phyloP scores from a whole-genome alignment of 2,113 vertebrate genomes.

The Anoura caudifer region DNA sequence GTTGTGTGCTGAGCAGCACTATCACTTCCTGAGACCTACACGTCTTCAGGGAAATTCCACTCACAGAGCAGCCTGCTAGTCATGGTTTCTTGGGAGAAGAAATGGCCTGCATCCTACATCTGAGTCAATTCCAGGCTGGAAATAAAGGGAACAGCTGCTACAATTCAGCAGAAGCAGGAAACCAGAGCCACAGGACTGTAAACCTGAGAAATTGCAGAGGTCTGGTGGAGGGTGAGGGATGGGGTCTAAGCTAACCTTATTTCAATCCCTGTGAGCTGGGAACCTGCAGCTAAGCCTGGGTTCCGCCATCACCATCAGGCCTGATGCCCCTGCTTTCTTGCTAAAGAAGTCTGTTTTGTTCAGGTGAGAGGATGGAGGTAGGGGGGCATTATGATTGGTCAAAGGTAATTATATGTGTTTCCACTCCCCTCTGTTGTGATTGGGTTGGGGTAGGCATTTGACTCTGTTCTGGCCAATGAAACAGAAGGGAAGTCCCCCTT shows the following conservation, averaged over 20 bases:
- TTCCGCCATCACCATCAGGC: background rate
- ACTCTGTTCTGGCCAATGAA: background rate
- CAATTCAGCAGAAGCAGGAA: conserved; percentile 48
- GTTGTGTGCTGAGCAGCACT: background rate
- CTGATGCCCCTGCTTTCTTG: background rate
- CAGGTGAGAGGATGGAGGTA: background rate
- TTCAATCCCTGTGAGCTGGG: background rate
- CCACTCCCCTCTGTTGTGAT: background rate
- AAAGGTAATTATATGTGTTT: background rate
- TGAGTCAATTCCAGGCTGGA: conserved; percentile 44
- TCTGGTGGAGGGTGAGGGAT: background rate
- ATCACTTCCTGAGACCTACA: background rate
- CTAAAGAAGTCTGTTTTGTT: background rate
- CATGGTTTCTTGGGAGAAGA: conserved; percentile 51
- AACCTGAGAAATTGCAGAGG: conserved; percentile 18
- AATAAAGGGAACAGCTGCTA: conserved; percentile 52
- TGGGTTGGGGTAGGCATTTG: background rate
- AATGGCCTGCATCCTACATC: background rate
- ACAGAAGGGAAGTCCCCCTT: background rate
- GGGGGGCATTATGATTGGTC: background rate
- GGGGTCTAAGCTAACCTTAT: background rate
- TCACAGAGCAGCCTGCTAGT: conserved; percentile 39
- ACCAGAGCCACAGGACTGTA: background rate
- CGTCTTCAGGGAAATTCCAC: background rate
- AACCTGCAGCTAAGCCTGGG: background rate